phyloP scores from a whole-genome alignment of 1,140 invertebrate genomes.

The Drosophila novamexicana region DNA sequence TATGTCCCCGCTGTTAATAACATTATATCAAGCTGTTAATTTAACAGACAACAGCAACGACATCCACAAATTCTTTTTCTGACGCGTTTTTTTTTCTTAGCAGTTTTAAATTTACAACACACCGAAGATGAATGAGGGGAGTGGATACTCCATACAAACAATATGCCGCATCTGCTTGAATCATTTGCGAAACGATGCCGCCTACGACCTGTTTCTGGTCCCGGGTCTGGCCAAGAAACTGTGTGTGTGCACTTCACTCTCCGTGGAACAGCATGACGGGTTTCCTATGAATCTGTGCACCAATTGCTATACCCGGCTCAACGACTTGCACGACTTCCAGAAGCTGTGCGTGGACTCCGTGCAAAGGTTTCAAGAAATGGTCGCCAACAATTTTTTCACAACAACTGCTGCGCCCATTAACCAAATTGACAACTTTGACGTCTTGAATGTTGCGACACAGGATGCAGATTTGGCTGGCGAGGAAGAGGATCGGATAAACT shows the following conservation, averaged over 20 bases:
- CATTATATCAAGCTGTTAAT: conserved; percentile 9
- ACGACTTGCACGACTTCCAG: conserved; percentile 77
- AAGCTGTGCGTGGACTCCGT: conserved; percentile 75
- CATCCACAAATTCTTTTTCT: conserved; percentile 19
- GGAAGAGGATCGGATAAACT: conserved; percentile 77
- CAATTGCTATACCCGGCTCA: conserved; percentile 60
- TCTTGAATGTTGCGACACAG: conserved; percentile 51
- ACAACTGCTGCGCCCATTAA: neutral
- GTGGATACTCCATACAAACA: conserved; percentile 65
- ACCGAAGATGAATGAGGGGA: conserved; percentile 55
- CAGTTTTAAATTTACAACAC: conserved; percentile 23
- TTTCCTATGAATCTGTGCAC: conserved; percentile 74
- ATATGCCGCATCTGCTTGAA: conserved; percentile 80
- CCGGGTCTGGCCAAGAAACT: conserved; percentile 78
- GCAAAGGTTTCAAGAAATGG: conserved; percentile 69
- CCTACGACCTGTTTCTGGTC: conserved; percentile 70
- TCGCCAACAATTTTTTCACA: conserved; percentile 59
- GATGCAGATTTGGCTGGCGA: conserved; percentile 52
- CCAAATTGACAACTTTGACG: conserved; percentile 60
- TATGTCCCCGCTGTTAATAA: conserved; percentile 7
- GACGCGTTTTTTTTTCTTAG: conserved; percentile 37
- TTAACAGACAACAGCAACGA: conserved; percentile 23
- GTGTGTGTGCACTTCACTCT: conserved; percentile 68
- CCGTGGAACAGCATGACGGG: conserved; percentile 74
- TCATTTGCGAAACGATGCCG: conserved; percentile 54